These are phyloP conservation scores for Polyploca ridens DNA, from an alignment of 2,888 invertebrate genomes.

Conservation along the genomic window DNA sequence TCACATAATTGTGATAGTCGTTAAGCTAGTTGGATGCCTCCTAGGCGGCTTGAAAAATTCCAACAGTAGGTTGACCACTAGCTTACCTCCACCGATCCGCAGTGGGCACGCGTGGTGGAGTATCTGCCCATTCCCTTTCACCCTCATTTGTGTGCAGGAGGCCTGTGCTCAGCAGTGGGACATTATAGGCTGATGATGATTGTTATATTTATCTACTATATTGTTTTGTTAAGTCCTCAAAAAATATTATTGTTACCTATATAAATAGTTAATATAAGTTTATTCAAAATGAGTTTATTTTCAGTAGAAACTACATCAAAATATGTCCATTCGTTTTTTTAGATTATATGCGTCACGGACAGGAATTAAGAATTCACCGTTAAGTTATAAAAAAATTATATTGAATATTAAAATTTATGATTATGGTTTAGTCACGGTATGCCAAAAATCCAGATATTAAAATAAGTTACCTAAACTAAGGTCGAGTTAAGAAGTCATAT, in stretches of 20 bases:
- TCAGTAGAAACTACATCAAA: background rate
- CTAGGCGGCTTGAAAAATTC: too few species aligned
- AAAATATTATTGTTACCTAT: background rate
- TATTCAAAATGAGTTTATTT: too few species aligned
- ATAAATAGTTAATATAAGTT: background rate
- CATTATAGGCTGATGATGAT: too few species aligned
- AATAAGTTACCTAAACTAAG: background rate
- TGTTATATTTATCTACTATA: background rate
- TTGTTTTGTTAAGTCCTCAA: background rate
- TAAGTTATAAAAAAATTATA: background rate
- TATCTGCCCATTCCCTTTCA: too few species aligned
- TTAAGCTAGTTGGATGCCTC: too few species aligned
- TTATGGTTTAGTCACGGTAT: background rate
- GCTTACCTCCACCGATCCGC: too few species aligned
- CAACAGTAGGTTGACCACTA: too few species aligned
- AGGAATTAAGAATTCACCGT: background rate
- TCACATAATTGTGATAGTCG: too few species aligned
- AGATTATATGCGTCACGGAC: background rate
- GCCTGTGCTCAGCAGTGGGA: too few species aligned
- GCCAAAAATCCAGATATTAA: background rate
- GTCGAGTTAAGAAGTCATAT: too few species aligned
- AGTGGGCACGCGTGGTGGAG: too few species aligned
- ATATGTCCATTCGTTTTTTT: background rate
- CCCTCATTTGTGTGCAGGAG: too few species aligned
- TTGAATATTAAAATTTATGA: background rate